Evolutionary conservation across 2,113 vertebrate species (phyloP).

Genomic region (Chloroceryle aenea): DNA sequence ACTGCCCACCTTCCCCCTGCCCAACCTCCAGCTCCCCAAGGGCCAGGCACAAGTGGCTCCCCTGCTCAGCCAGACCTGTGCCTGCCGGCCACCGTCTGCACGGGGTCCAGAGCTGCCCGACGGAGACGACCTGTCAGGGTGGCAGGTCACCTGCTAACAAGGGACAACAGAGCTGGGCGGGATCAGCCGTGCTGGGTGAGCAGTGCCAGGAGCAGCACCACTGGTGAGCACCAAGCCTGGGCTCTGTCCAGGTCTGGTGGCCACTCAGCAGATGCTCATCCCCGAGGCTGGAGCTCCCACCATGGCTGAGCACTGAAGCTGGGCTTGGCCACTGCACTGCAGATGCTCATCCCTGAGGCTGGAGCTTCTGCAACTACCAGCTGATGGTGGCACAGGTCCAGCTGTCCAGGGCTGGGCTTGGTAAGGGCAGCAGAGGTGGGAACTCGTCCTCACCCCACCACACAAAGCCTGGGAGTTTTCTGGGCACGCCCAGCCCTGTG

Average conservation of each 20-base stretch:
- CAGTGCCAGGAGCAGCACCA: not conserved
- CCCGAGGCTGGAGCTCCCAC: not conserved
- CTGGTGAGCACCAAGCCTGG: accelerated
- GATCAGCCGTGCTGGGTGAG: not conserved
- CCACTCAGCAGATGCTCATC: not conserved
- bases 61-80: not conserved
- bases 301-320: accelerated
- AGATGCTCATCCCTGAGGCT: not conserved
- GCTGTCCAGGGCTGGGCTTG: not conserved
- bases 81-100: accelerated
- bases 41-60: accelerated
- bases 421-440: not conserved
- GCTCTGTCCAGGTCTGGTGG: not conserved
- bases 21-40: accelerated
- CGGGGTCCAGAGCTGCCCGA: not conserved
- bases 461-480: not conserved
- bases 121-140: not conserved
- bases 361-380: not conserved
- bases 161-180: not conserved
- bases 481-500: not conserved
- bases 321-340: not conserved
- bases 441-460: not conserved
- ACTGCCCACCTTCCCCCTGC: not conserved
- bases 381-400: accelerated
- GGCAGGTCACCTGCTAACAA: not conserved